Percentiles rank a stretch among this genome's conserved stretches.
Evolutionary conservation across 2,113 vertebrate genomes (phyloP).

Genomic region (Pterocles gutturalis): DNA sequence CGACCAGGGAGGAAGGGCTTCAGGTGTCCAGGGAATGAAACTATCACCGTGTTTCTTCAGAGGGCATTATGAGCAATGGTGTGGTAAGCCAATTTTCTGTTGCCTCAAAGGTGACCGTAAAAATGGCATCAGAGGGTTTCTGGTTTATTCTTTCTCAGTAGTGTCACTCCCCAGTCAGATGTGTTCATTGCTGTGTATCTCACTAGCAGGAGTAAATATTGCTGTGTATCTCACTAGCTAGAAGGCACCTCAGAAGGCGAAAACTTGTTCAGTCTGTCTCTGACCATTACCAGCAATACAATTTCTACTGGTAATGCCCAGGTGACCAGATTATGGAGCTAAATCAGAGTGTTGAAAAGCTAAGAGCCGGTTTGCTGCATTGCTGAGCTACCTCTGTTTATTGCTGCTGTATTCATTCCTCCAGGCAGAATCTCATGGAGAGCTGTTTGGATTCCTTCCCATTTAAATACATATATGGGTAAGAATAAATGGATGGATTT

Average conservation of each 20-base stretch:
- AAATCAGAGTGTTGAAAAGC: neutral
- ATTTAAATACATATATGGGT: neutral
- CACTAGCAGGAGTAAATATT: neutral
- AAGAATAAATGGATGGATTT: neutral
- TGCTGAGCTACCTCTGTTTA: neutral
- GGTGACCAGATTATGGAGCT: neutral
- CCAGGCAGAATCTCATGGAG: neutral
- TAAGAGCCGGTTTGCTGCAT: neutral
- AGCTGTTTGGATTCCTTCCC: neutral
- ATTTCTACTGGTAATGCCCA: neutral
- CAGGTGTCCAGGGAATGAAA: neutral
- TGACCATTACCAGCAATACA: neutral
- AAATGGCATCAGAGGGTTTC: neutral
- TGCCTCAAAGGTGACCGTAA: neutral
- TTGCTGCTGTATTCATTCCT: neutral
- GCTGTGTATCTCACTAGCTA: neutral
- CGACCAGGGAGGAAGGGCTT: neutral
- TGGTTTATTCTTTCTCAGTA: neutral
- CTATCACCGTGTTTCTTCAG: neutral
- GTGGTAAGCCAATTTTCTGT: neutral
- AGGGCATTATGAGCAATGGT: neutral
- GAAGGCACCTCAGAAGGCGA: neutral
- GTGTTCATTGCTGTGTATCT: neutral
- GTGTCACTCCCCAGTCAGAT: neutral
- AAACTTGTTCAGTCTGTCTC: neutral